A percentile compares a stretch with the other conserved stretches of the same genome.
Conservation (phyloP, 2,888 invertebrate species). For the Tryphoninae sp. region DNA sequence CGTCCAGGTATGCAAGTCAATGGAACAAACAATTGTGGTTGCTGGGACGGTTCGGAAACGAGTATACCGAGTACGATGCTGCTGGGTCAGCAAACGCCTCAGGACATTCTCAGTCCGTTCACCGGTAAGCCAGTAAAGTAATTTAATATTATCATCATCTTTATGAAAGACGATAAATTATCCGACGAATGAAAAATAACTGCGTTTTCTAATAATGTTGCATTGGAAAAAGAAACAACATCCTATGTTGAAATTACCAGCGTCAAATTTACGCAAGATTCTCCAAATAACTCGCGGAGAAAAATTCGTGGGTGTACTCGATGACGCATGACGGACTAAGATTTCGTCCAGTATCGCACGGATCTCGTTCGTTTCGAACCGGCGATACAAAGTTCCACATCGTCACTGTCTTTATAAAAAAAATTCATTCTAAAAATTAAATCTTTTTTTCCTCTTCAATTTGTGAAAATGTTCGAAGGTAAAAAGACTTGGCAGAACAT, state of each 20-base stretch:
- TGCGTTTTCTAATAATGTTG: not conserved
- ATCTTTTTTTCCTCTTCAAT: not conserved
- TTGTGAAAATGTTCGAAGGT: conserved; percentile 37
- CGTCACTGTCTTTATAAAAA: conserved; percentile 1
- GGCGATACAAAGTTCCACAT: conserved; percentile 28
- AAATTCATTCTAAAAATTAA: conserved; percentile 1
- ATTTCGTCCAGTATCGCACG: conserved; percentile 58
- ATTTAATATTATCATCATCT: not conserved
- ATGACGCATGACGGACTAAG: conserved; percentile 49
- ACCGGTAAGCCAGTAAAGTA: conserved; percentile 71
- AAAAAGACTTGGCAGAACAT: conserved; percentile 44
- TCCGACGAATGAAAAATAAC: conserved; percentile 22
- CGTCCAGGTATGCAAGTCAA: conserved; percentile 79
- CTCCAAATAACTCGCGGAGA: conserved; percentile 73
- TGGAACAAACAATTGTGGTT: conserved; percentile 78
- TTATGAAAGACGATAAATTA: conserved; percentile 7
- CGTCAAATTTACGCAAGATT: conserved; percentile 73
- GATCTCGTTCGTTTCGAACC: conserved; percentile 33
- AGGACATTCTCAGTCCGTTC: conserved; percentile 78
- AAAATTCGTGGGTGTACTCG: conserved; percentile 71
- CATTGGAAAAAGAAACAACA: not conserved
- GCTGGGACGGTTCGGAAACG: conserved; percentile 79
- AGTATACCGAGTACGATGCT: conserved; percentile 79
- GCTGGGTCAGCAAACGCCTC: conserved; percentile 79
- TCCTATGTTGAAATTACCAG: conserved; percentile 27